Conservation (phyloP, 2,113 vertebrate genomes). For the Lagopus muta region DNA sequence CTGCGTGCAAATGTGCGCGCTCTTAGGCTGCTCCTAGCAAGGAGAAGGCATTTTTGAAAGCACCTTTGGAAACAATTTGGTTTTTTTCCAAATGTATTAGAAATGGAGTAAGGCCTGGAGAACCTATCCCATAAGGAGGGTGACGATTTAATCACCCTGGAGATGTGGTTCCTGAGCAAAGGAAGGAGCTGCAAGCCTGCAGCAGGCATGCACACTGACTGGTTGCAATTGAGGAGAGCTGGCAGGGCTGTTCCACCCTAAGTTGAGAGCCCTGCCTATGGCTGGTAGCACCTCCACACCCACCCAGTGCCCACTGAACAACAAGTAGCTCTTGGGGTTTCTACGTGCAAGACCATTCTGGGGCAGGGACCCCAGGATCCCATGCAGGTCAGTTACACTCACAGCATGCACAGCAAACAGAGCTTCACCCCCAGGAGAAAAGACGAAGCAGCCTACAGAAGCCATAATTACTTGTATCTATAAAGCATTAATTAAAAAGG, state of each 20-base stretch:
- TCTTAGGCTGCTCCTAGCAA: background rate
- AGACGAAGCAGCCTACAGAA: background rate
- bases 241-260: background rate
- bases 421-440: background rate
- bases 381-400: background rate
- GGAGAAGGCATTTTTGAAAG: background rate
- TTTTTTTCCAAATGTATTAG: background rate
- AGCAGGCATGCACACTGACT: background rate
- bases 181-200: background rate
- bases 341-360: fast-evolving
- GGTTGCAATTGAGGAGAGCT: background rate
- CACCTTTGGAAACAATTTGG: background rate
- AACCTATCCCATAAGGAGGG: fast-evolving
- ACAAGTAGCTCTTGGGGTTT: fast-evolving
- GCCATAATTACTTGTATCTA: background rate
- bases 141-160: fast-evolving
- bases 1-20: fast-evolving
- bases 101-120: fast-evolving
- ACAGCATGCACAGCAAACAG: background rate
- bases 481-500: background rate
- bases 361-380: background rate
- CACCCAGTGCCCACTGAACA: background rate
- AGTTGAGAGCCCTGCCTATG: background rate
- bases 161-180: background rate
- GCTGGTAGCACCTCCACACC: background rate